These are phyloP conservation scores for Drosophila setosimentum DNA, from an alignment of 2,888 invertebrate genomes.

Conservation along the genomic window DNA sequence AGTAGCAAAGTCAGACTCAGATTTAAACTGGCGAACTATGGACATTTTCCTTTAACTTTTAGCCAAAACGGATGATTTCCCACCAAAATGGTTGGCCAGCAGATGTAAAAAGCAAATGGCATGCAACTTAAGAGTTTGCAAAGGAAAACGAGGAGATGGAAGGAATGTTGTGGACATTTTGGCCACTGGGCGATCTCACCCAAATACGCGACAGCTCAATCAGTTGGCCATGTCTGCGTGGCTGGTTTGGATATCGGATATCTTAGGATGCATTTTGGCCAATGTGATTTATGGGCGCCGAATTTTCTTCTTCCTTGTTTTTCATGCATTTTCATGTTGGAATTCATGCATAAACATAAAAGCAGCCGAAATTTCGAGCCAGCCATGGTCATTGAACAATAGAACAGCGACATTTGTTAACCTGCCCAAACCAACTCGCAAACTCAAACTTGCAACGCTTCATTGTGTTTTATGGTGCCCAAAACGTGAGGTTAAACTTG, in stretches of 20 bases:
- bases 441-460: constrained; percentile 58
- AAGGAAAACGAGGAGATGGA: neutral
- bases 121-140: constrained; percentile 21
- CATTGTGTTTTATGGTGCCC: constrained; percentile 73
- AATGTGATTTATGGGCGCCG: constrained; percentile 72
- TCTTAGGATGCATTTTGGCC: constrained; percentile 52
- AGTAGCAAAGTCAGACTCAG: constrained; percentile 6
- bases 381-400: constrained; percentile 66
- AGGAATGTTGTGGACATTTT: constrained; percentile 39
- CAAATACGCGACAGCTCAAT: constrained; percentile 80
- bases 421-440: constrained; percentile 16
- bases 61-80: constrained; percentile 36
- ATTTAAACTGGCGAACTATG: constrained; percentile 28
- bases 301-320: constrained; percentile 70
- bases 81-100: constrained; percentile 46
- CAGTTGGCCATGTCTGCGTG: constrained; percentile 78
- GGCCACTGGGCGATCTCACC: constrained; percentile 75
- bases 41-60: constrained; percentile 54
- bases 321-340: constrained; percentile 73
- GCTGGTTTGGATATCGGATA: constrained; percentile 31
- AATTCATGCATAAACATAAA: constrained; percentile 79
- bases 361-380: constrained; percentile 71
- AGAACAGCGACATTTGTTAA: constrained; percentile 62
- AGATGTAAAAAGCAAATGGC: constrained; percentile 56
- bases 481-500: constrained; percentile 73